Percentiles rank a stretch among this genome's conserved stretches.
Evolutionary conservation across 2,888 invertebrate species (phyloP).

Genomic region (Heliconius ismenius): DNA sequence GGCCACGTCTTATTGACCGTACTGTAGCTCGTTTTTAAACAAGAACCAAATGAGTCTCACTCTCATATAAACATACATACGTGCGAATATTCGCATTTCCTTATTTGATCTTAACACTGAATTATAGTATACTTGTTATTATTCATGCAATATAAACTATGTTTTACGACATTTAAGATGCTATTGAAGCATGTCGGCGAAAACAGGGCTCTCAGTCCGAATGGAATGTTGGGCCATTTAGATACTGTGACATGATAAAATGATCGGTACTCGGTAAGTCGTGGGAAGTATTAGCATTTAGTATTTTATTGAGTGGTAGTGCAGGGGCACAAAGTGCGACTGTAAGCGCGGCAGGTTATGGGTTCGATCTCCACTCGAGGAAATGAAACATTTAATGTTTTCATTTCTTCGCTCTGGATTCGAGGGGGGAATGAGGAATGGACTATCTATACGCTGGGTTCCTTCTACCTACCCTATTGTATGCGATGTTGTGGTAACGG

Average conservation of each 20-base stretch:
- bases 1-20: not conserved
- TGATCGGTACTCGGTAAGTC: not conserved
- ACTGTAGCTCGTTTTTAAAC: constrained; percentile 6
- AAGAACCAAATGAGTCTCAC: constrained; percentile 9
- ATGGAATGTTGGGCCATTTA: constrained; percentile 1
- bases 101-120: constrained; percentile 18
- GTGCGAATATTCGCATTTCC: not conserved
- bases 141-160: not conserved
- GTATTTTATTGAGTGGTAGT: not conserved
- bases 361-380: too few relatives aligned
- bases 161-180: not conserved
- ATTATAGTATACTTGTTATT: not conserved
- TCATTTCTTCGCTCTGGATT: too few relatives aligned
- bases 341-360: too few relatives aligned
- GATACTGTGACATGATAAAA: not conserved
- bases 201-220: not conserved
- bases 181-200: not conserved
- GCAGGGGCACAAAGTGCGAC: too few relatives aligned
- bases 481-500: too few relatives aligned
- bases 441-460: too few relatives aligned
- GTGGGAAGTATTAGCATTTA: constrained; percentile 8
- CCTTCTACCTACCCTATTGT: too few relatives aligned
- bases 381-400: too few relatives aligned
- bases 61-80: not conserved
- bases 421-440: too few relatives aligned